Evolutionary conservation across 2,113 vertebrate species (phyloP), one percentile per base, ranked within the genome.

Genomic region (Nibea albiflora): DNA sequence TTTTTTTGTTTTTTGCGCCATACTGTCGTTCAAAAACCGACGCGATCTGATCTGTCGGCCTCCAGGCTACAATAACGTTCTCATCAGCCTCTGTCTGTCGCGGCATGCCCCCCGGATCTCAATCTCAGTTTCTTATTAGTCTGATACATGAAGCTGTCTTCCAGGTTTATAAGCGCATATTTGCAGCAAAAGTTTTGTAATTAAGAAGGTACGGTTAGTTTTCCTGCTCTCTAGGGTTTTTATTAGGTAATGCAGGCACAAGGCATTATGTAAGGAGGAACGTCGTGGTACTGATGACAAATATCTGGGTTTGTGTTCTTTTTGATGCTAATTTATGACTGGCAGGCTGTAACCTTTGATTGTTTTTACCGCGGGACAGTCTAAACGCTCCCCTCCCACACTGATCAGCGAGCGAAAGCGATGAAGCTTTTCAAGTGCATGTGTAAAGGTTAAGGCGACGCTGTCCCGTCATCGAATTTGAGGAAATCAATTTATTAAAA

Each of bases 101-200:
- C 80, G n/a, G 56, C 70, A 68, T 44, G 70, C 76, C 54, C 77
- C 77, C 28, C 19, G 6, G 22, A 72, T 74, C 75, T 63, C 28
- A 3, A 75, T 81, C 28, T 61, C 54, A 46, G 14, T 69, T 87
- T 88, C 76, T 54, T 78, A 77, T 64, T 26, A 56, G 66, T 82
- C 77, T 26, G 74, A 79, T 39, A 72, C 71, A 67, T 19, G 22
- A 75, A 79, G 69, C 79, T 26, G 87, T 90, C 89, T 90, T 94
- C 88, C 87, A 86, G 79, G 84, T 93, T 92, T 90, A 68, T 91
- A 85, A 39, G 71, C n/a, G 22, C 68, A 52, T 24, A 80, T 87
- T 87, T 87, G 86, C 85, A 89, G 73, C 31, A 76, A 44, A 2
- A 60, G 20, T 86, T 90, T 93, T 89, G 78, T 89, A 89, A 73